Percentiles rank a stretch among this genome's conserved stretches.
Evolutionary conservation across 2,888 invertebrate species (phyloP).

Genomic region (Ophraella communa): DNA sequence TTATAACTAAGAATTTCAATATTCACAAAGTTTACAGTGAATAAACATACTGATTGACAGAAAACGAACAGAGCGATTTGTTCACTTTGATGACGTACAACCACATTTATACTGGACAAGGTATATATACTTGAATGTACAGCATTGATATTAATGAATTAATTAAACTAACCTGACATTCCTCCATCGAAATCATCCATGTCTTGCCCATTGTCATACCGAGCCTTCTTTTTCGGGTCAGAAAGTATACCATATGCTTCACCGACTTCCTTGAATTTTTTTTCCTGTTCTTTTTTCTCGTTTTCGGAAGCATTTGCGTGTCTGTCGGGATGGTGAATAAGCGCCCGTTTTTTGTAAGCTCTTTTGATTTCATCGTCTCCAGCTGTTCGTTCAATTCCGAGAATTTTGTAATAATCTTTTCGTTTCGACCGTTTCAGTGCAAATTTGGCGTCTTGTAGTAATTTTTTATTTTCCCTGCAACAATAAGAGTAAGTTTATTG

Average conservation of each 20-base stretch:
- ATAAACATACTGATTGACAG: no score
- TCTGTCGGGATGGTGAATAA: constrained; percentile 93
- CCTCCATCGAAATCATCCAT: constrained; percentile 75
- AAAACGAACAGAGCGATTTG: no score
- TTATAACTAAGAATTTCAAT: no score
- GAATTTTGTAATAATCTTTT: constrained; percentile 95
- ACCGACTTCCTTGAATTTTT: constrained; percentile 94
- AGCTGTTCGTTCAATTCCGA: constrained; percentile 83
- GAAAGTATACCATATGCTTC: constrained; percentile 93
- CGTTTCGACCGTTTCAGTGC: constrained; percentile 90
- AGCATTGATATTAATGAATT: neutral
- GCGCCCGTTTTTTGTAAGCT: constrained; percentile 88
- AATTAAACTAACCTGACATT: constrained; percentile 55
- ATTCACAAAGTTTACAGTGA: no score
- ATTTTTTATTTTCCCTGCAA: constrained; percentile 73
- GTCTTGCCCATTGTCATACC: constrained; percentile 92
- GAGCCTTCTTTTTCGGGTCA: constrained; percentile 85
- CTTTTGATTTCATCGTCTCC: constrained; percentile 93
- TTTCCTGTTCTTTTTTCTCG: constrained; percentile 90
- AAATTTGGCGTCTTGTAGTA: constrained; percentile 86
- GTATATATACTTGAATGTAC: neutral
- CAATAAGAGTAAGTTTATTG: no score
- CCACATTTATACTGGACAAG: no score
- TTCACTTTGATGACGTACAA: no score
- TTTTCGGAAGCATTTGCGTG: constrained; percentile 86